These are phyloP conservation scores for Prinia subflava DNA, from an alignment of 2,113 vertebrate species.

Conservation along the genomic window DNA sequence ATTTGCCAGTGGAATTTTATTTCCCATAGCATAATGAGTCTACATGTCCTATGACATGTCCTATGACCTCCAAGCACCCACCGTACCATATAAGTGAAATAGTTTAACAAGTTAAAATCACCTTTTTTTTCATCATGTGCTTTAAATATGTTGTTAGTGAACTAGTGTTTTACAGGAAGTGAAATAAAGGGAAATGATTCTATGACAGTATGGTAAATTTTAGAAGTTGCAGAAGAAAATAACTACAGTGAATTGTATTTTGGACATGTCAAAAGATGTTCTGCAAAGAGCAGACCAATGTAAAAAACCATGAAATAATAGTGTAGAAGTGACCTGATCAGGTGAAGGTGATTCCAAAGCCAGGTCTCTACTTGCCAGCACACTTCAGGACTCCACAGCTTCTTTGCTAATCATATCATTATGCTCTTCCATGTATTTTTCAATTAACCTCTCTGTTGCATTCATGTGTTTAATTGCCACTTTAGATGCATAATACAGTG, in stretches of 20 bases:
- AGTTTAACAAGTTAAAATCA: not conserved
- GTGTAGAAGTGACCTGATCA: not conserved
- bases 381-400: not conserved
- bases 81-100: constrained; percentile 52
- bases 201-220: not conserved
- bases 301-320: not conserved
- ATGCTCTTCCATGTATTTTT: not conserved
- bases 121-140: constrained; percentile 3
- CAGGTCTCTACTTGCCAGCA: not conserved
- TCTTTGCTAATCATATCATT: not conserved
- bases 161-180: not conserved
- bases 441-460: not conserved
- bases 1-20: constrained; percentile 39
- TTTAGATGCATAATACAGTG: not conserved
- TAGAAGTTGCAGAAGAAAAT: not conserved
- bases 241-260: not conserved
- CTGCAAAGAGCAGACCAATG: not conserved
- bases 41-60: constrained; percentile 44
- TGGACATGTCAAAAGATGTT: not conserved
- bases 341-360: not conserved
- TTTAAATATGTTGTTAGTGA: constrained; percentile 49
- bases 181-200: not conserved
- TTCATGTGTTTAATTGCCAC: not conserved
- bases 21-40: constrained; percentile 34
- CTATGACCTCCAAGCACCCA: constrained; percentile 42